Evolutionary conservation across 1,140 invertebrate species (phyloP).

Genomic region (Coenobita brevimanus): DNA sequence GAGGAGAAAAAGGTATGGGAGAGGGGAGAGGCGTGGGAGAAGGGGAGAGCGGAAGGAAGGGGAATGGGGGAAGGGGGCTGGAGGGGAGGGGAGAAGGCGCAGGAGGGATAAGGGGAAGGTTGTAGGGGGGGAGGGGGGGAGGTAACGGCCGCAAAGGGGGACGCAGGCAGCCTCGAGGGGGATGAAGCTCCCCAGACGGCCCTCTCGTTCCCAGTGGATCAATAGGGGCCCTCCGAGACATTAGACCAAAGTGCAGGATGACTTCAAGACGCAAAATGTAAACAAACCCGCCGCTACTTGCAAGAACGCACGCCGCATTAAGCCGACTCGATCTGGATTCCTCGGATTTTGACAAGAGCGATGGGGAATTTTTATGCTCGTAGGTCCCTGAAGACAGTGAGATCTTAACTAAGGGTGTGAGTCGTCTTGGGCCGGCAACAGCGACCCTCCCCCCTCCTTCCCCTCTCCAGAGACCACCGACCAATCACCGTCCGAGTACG

Average conservation of each 20-base stretch:
- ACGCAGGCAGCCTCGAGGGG: constrained; percentile 47
- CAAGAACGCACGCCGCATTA: too few relatives aligned
- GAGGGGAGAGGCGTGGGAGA: neutral
- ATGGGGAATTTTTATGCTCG: too few relatives aligned
- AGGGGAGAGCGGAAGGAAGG: neutral
- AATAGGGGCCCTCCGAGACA: constrained; percentile 62
- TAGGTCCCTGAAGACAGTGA: too few relatives aligned
- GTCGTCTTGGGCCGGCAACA: constrained; percentile 28
- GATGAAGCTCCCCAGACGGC: constrained; percentile 48
- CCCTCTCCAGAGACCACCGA: constrained; percentile 45
- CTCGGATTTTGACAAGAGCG: too few relatives aligned
- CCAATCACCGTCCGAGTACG: constrained; percentile 46
- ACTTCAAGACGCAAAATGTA: constrained; percentile 48
- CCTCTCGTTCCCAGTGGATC: constrained; percentile 59
- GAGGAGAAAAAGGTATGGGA: neutral
- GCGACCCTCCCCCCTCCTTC: neutral
- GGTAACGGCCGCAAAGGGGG: constrained; percentile 47
- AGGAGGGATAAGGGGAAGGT: neutral
- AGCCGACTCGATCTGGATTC: neutral
- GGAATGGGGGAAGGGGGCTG: neutral
- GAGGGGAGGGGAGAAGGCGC: neutral
- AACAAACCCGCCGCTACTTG: neutral
- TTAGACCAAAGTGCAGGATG: constrained; percentile 64
- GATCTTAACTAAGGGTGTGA: neutral
- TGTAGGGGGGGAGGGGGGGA: neutral